A percentile compares a stretch with the other conserved stretches of the same genome.
These are phyloP conservation scores for Crocidura indochinensis DNA, from an alignment of 2,797 vertebrate species.

Conservation along the genomic window DNA sequence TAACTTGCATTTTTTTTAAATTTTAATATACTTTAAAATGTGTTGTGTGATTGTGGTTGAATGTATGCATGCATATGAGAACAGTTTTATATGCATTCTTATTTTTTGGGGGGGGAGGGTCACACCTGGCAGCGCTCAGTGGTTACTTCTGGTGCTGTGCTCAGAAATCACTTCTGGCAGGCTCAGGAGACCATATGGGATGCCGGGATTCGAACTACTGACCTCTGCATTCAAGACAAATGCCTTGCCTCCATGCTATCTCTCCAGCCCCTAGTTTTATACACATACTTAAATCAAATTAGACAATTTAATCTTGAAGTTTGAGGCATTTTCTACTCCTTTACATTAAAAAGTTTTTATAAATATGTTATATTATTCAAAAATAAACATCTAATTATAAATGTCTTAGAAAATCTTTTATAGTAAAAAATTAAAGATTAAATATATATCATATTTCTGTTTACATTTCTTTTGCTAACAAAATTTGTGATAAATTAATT, in stretches of 20 bases:
- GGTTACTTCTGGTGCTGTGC: too few relatives aligned
- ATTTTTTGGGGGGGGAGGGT: too few relatives aligned
- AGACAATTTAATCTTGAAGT: background rate
- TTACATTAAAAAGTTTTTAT: constrained; percentile 47
- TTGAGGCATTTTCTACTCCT: background rate
- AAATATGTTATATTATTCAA: constrained; percentile 41
- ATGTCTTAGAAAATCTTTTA: background rate
- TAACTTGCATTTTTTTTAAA: constrained; percentile 3
- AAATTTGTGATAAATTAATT: constrained; percentile 23
- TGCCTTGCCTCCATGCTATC: too few relatives aligned
- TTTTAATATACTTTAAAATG: background rate
- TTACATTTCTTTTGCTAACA: background rate
- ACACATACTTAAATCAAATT: background rate
- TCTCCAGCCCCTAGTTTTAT: background rate
- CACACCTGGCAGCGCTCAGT: too few relatives aligned
- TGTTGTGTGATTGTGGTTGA: background rate
- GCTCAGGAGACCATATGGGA: too few relatives aligned
- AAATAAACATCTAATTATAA: background rate
- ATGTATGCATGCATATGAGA: background rate
- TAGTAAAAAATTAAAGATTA: constrained; percentile 13
- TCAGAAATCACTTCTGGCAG: too few relatives aligned
- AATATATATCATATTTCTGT: background rate
- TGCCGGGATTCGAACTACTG: too few relatives aligned
- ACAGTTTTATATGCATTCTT: background rate
- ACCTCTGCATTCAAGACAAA: too few relatives aligned